Base-by-base conservation (phyloP, 1,140 invertebrate genomes). In the Trichonephila clavipes region DNA sequence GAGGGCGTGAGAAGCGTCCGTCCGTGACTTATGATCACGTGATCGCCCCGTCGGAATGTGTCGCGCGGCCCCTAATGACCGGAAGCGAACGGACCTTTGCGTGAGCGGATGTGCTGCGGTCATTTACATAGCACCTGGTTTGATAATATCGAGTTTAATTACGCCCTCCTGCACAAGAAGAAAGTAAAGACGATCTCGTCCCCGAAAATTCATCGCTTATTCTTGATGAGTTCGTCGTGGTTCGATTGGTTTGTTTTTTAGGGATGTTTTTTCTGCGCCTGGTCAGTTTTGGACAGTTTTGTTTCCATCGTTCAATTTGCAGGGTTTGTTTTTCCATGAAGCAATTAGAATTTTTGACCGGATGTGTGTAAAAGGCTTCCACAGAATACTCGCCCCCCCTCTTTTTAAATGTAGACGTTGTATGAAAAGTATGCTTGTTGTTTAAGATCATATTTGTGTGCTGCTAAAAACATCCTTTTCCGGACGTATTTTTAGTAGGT, bases 71-170 rank as follows among this genome's bases (percentile, higher is more conserved):
- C 59, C 44, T 90, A 90, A 90, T 90, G 88, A 90, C 88, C 88
- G 88, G 88, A 90, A 90, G 88, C 28, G 44, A 21, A 51, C 72
- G 24, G 72, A 77, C 72, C 34, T 77, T 77, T 61, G 88, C 88
- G 88, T 90, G 88, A 90, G 88, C 88, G 88, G 88, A 90, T 90
- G 88, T 90, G 44, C 64, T 19, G 40, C 14, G 88, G 88, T 90
- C 88, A 90, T 90, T 90, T 90, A 90, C 88, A 90, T 90, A 90
- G 88, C 88, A 90, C 88, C 88, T 90, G 88, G 51, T 82, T 16
- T 24, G 88, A 90, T 90, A 81, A 90, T 90, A 90, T 90, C 88
- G 51, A 61, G 21, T 3, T 69, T 90, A 90, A 90, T 90, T 90
- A 69, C 88, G 64, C 88, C 88, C 88, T 19, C 88, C n/a, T 51